Percentiles rank a stretch among this genome's conserved stretches.
Conservation (phyloP, 2,888 invertebrate species). For the Parascotia fuliginaria region DNA sequence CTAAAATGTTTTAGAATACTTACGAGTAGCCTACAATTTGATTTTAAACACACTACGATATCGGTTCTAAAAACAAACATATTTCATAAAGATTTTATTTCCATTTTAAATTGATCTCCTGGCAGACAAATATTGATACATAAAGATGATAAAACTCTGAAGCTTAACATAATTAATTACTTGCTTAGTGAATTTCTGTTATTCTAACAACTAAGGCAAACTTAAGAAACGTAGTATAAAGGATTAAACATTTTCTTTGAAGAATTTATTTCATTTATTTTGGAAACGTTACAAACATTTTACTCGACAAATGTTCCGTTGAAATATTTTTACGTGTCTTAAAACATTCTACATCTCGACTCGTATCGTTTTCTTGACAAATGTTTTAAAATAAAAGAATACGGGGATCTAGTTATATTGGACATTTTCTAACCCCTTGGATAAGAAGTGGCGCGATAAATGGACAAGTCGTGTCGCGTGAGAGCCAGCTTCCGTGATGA, state of each 20-base stretch:
- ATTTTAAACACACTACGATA: too few species aligned
- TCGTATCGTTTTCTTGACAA: conserved; percentile 16
- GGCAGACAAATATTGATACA: too few species aligned
- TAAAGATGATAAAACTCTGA: too few species aligned
- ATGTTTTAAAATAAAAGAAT: conserved; percentile 26
- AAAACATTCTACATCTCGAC: neutral
- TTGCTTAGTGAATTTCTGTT: neutral
- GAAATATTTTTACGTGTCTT: neutral
- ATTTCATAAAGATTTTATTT: neutral
- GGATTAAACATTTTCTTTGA: neutral
- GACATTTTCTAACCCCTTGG: conserved; percentile 69
- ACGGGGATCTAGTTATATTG: conserved; percentile 29
- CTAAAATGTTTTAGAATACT: too few species aligned
- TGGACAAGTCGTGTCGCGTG: conserved; percentile 80
- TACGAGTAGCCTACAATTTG: too few species aligned
- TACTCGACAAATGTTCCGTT: conserved; percentile 1
- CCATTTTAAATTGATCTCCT: conserved; percentile 32
- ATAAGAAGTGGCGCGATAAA: conserved; percentile 67
- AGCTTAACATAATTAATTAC: too few species aligned
- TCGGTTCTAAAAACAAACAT: too few species aligned
- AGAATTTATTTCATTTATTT: neutral
- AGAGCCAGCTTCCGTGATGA: conserved; percentile 67
- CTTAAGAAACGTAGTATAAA: neutral
- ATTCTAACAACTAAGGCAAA: neutral
- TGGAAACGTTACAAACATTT: neutral